phyloP scores from a whole-genome alignment of 2,888 invertebrate genomes.

The Sepioteuthis lessoniana region DNA sequence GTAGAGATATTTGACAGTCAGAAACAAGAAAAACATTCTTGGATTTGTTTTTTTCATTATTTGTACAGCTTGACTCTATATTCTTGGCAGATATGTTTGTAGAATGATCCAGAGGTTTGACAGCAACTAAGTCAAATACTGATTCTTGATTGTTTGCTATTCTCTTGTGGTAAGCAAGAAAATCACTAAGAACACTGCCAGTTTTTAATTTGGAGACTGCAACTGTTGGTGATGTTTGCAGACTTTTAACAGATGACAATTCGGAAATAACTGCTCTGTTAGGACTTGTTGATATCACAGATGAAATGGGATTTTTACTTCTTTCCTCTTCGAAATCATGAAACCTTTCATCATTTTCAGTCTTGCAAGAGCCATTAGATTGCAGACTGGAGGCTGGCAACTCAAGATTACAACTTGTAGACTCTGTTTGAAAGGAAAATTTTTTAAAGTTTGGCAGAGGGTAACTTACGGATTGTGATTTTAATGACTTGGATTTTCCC shows the following conservation, averaged over 20 bases:
- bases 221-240: not conserved
- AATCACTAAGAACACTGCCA: not conserved
- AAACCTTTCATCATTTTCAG: not conserved
- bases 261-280: not conserved
- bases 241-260: not conserved
- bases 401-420: not conserved
- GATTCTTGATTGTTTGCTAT: not conserved
- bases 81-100: not conserved
- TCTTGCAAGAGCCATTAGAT: not conserved
- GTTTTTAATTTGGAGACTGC: not conserved
- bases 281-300: not conserved
- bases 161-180: not conserved
- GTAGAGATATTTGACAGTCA: not conserved
- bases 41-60: not conserved
- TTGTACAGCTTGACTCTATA: not conserved
- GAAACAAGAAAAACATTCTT: not conserved
- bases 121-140: not conserved
- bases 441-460: not conserved
- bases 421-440: not conserved
- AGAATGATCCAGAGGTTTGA: not conserved
- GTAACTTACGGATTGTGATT: not conserved
- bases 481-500: not conserved
- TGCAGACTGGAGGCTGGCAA: not conserved
- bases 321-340: not conserved
- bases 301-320: not conserved